Evolutionary conservation across 2,888 invertebrate genomes (phyloP).

Genomic region (Pterostichus madidus): DNA sequence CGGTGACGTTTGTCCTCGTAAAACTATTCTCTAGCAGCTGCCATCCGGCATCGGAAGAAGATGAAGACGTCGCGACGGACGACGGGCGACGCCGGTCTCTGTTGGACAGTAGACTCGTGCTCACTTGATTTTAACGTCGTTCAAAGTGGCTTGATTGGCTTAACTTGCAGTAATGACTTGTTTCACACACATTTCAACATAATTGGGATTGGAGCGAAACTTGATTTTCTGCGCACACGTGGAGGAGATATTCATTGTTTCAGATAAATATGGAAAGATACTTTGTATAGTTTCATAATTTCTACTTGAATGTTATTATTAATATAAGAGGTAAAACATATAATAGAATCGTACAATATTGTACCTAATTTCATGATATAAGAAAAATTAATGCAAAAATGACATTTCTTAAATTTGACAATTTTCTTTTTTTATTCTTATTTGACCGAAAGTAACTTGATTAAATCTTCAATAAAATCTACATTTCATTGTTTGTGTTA

Average conservation of each 20-base stretch:
- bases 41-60: neutral
- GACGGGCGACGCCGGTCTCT: neutral
- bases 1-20: conserved; percentile 37
- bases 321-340: no score
- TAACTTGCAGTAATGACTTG: conserved; percentile 18
- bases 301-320: no score
- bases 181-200: neutral
- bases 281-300: neutral
- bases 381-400: no score
- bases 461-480: no score
- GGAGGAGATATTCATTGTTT: neutral
- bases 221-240: neutral
- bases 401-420: no score
- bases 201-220: conserved; percentile 7
- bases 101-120: neutral
- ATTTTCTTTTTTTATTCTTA: no score
- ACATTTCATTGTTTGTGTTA: no score
- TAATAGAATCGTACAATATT: no score
- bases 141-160: conserved; percentile 27
- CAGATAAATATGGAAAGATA: no score
- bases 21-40: neutral
- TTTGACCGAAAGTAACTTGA: no score
- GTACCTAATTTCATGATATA: no score
- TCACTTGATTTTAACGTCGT: conserved; percentile 39
- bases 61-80: conserved; percentile 18